phyloP scores from a whole-genome alignment of 2,797 vertebrate species.

The Thripadectes ignobilis region DNA sequence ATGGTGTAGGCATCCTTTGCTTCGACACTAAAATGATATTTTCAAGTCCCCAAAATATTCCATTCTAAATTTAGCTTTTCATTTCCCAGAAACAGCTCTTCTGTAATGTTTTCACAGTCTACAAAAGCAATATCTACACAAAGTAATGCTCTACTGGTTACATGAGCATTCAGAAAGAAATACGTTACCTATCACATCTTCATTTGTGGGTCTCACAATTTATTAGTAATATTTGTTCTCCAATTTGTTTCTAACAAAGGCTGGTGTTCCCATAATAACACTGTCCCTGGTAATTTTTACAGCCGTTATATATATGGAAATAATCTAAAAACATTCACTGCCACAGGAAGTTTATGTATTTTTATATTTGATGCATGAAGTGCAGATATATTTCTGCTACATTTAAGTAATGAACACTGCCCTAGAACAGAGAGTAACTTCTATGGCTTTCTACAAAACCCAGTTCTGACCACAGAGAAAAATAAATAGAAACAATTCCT shows the following conservation, averaged over 20 bases:
- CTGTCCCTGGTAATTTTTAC: not conserved
- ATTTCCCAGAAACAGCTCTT: not conserved
- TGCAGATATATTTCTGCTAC: not conserved
- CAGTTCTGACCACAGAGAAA: not conserved
- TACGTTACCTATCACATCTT: not conserved
- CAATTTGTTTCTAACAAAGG: not conserved
- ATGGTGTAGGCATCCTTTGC: not conserved
- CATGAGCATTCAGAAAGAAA: not conserved
- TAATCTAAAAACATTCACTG: conserved; percentile 2
- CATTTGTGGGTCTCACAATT: not conserved
- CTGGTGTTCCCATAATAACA: not conserved
- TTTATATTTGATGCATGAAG: not conserved
- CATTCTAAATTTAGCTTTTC: not conserved
- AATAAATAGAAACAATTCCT: not conserved
- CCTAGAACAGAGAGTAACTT: not conserved
- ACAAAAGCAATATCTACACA: not conserved
- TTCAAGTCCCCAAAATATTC: not conserved
- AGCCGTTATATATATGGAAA: not conserved
- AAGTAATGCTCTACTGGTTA: not conserved
- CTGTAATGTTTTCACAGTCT: not conserved
- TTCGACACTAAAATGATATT: not conserved
- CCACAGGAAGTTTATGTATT: not conserved
- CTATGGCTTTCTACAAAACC: not conserved
- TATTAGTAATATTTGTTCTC: not conserved
- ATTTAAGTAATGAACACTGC: not conserved